Conservation (phyloP, 2,797 vertebrate genomes). For the Rallus crepitans region DNA sequence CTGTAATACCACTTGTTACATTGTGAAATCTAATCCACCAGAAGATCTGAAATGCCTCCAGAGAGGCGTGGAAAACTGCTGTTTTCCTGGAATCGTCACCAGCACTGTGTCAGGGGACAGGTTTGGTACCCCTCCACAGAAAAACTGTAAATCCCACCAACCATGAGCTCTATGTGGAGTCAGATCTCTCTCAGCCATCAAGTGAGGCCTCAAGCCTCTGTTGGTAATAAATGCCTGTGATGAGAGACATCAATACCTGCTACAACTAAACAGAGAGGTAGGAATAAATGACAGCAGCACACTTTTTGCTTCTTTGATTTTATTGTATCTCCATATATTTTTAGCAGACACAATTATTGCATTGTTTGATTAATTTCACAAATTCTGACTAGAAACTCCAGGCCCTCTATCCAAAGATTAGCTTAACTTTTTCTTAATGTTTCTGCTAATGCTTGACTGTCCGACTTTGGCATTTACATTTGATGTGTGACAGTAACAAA, state of each 20-base stretch:
- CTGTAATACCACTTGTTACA: not conserved
- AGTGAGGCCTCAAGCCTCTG: not conserved
- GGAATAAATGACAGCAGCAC: not conserved
- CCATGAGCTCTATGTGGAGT: rapidly evolving
- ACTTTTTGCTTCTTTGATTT: not conserved
- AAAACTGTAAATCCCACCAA: not conserved
- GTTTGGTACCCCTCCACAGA: not conserved
- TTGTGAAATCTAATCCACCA: not conserved
- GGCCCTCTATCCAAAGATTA: not conserved
- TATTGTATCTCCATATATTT: not conserved
- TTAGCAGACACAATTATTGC: not conserved
- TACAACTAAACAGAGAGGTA: not conserved
- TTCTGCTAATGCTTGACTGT: not conserved
- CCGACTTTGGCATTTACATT: not conserved
- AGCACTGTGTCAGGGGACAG: not conserved
- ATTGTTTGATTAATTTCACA: not conserved
- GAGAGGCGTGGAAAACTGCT: not conserved
- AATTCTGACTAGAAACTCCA: not conserved
- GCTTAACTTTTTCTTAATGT: not conserved
- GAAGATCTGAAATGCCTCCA: not conserved
- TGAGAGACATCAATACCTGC: not conserved
- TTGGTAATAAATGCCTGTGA: not conserved
- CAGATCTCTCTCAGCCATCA: not conserved
- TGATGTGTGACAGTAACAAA: not conserved
- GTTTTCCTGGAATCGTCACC: not conserved